Conservation (phyloP, 2,797 vertebrate genomes). For the Sebastes aleutianus region DNA sequence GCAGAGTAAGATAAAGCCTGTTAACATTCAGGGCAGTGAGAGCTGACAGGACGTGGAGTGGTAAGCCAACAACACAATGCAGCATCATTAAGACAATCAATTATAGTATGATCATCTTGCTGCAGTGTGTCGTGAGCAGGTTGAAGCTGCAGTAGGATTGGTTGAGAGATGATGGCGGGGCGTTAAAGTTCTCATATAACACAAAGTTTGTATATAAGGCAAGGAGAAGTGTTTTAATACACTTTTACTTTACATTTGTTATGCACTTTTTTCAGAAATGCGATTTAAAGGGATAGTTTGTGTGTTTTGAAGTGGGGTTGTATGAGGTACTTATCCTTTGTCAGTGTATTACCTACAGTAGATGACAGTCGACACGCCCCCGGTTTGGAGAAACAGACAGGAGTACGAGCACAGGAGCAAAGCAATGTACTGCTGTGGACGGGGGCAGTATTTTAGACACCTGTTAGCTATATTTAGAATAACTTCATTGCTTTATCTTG, state of each 20-base stretch:
- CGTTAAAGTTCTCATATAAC: neutral
- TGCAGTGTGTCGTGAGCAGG: conserved; percentile 16
- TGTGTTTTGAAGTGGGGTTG: neutral
- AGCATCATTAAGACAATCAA: conserved; percentile 69
- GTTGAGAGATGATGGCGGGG: neutral
- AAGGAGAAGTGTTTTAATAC: neutral
- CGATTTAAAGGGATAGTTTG: neutral
- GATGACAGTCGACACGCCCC: accelerated
- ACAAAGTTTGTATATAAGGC: neutral
- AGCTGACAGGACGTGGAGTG: conserved; percentile 42
- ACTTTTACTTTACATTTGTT: neutral
- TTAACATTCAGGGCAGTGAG: conserved; percentile 66
- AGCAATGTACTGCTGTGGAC: too few relatives aligned
- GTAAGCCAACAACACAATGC: conserved; percentile 59
- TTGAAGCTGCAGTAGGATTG: neutral
- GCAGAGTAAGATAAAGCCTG: conserved; percentile 58
- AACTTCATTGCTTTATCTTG: accelerated
- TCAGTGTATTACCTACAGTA: neutral
- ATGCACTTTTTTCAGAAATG: neutral
- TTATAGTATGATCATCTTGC: conserved; percentile 41
- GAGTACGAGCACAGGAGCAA: neutral
- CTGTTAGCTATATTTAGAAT: neutral
- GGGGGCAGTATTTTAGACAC: too few relatives aligned
- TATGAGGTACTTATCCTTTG: neutral
- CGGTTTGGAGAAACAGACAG: neutral